Evolutionary conservation across 2,888 invertebrate species (phyloP).

Genomic region (Eumerus sabulonum): DNA sequence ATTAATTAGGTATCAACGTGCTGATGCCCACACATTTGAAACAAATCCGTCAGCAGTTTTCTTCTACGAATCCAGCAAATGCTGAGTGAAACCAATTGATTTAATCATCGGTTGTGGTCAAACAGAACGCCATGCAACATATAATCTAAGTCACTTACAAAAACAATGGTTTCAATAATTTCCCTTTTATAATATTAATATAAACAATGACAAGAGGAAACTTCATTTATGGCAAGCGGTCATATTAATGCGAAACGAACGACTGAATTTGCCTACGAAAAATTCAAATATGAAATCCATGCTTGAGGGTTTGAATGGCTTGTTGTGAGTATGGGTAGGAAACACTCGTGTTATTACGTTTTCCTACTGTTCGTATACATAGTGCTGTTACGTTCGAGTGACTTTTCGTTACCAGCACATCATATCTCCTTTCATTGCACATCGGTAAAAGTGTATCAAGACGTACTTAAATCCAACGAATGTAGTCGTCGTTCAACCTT

Average conservation of each 20-base stretch:
- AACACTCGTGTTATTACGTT: constrained; percentile 62
- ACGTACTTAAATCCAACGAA: no score
- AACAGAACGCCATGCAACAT: not conserved
- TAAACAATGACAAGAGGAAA: constrained; percentile 41
- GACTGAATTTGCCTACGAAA: constrained; percentile 60
- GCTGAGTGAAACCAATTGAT: constrained; percentile 36
- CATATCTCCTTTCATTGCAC: not conserved
- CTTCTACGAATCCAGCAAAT: constrained; percentile 9
- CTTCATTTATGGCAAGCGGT: constrained; percentile 73
- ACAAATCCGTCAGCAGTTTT: constrained; percentile 46
- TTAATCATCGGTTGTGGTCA: constrained; percentile 11
- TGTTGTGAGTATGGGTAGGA: constrained; percentile 55
- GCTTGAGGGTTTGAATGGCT: constrained; percentile 55
- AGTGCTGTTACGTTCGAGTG: constrained; percentile 48
- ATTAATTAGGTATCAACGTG: not conserved
- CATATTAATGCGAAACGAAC: constrained; percentile 78
- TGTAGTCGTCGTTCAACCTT: no score
- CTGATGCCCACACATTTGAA: constrained; percentile 44
- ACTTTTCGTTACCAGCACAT: constrained; percentile 2
- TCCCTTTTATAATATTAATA: no score
- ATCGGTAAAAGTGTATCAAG: no score
- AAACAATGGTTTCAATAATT: no score
- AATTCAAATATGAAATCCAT: constrained; percentile 57
- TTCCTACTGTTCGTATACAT: constrained; percentile 44
- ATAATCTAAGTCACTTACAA: no score